These are phyloP conservation scores for Paraplagusia blochii DNA, from an alignment of 2,113 vertebrate species.

Conservation along the genomic window DNA sequence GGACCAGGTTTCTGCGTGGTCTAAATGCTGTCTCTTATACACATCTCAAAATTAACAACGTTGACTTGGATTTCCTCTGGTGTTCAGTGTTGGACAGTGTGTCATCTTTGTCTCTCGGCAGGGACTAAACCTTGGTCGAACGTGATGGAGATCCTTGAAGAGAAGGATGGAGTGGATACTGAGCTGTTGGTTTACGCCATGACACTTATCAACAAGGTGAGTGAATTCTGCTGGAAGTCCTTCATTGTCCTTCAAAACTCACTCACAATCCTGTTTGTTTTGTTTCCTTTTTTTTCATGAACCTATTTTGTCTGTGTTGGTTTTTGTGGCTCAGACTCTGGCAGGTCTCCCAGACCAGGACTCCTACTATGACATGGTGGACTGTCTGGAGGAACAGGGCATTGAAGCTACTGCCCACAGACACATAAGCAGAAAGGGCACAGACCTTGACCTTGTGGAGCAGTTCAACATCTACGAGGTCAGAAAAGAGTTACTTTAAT, in stretches of 20 bases:
- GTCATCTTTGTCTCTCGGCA: constrained; percentile 49
- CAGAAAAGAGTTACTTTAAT: too few relatives aligned
- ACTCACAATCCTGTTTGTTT: too few relatives aligned
- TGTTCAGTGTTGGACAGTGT: background rate
- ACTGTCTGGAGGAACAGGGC: constrained; percentile 93
- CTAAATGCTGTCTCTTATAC: too few relatives aligned
- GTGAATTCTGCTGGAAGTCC: constrained; percentile 11
- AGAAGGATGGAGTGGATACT: constrained; percentile 94
- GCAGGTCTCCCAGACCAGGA: constrained; percentile 93
- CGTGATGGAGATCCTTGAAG: constrained; percentile 92
- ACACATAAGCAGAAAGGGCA: constrained; percentile 90
- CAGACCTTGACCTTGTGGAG: constrained; percentile 92
- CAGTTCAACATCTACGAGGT: constrained; percentile 98
- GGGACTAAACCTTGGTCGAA: constrained; percentile 89
- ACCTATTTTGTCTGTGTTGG: background rate
- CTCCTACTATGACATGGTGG: constrained; percentile 93
- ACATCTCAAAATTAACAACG: too few relatives aligned
- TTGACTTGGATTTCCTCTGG: background rate
- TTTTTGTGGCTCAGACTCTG: constrained; percentile 77
- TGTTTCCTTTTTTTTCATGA: too few relatives aligned
- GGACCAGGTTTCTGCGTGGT: too few relatives aligned
- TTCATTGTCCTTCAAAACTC: too few relatives aligned
- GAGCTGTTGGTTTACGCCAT: constrained; percentile 93
- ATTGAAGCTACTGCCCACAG: constrained; percentile 86
- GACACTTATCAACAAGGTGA: constrained; percentile 96